phyloP scores from a whole-genome alignment of 2,888 invertebrate genomes.

The Eumacrocentrus americanus region DNA sequence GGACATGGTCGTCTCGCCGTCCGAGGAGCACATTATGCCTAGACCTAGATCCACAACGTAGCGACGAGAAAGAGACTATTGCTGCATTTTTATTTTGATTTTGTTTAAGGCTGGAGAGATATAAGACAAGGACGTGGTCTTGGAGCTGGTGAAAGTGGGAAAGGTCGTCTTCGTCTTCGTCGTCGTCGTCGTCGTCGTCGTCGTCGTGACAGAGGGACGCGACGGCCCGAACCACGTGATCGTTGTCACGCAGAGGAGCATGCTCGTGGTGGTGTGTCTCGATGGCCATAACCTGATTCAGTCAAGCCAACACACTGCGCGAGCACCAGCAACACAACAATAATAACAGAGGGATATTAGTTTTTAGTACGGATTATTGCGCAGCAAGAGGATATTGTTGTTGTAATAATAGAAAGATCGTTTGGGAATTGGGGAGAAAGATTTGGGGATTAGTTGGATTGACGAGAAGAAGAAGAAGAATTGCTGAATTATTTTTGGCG shows the following conservation, averaged over 20 bases:
- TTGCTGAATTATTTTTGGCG: too few relatives aligned
- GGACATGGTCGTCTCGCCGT: slow-evolving; percentile 24
- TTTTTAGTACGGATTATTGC: background rate
- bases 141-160: slow-evolving; percentile 27
- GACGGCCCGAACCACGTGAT: slow-evolving; percentile 49
- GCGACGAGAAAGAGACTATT: background rate
- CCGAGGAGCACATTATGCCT: background rate
- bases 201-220: slow-evolving; percentile 18
- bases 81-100: background rate
- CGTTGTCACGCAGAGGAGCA: slow-evolving; percentile 43
- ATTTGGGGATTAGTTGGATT: too few relatives aligned
- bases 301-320: slow-evolving; percentile 18
- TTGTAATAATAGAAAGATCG: too few relatives aligned
- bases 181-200: slow-evolving; percentile 20
- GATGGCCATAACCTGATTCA: slow-evolving; percentile 49
- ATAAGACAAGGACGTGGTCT: background rate
- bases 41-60: background rate
- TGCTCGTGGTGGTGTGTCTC: slow-evolving; percentile 35
- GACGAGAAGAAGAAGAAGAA: too few relatives aligned
- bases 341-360: slow-evolving; percentile 29
- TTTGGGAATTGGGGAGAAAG: too few relatives aligned
- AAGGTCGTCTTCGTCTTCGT: too few relatives aligned
- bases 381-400: too few relatives aligned
- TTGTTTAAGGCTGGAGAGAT: background rate
- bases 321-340: slow-evolving; percentile 22